Evolutionary conservation across 2,113 vertebrate genomes (phyloP).

Genomic region (Gopherus flavomarginatus): DNA sequence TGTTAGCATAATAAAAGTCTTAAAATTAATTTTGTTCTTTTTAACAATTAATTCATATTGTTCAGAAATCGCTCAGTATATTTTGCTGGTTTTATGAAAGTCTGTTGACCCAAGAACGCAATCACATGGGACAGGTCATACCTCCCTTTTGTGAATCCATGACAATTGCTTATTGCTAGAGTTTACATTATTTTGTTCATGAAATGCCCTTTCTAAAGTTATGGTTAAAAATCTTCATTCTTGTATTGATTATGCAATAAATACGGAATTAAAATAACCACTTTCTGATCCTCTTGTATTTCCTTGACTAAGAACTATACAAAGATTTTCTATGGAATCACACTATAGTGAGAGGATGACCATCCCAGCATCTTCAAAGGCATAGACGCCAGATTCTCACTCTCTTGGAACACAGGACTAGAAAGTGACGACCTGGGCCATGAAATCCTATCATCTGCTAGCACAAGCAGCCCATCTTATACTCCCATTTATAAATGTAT

Average conservation of each 20-base stretch:
- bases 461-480: not conserved
- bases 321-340: not conserved
- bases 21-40: not conserved
- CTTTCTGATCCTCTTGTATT: not conserved
- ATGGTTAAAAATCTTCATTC: not conserved
- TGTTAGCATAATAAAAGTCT: conserved; percentile 20
- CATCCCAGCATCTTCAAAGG: not conserved
- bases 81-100: not conserved
- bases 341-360: fast-evolving
- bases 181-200: not conserved
- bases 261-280: not conserved
- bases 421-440: not conserved
- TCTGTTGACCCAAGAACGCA: not conserved
- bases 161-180: not conserved
- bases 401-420: not conserved
- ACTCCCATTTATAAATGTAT: not conserved
- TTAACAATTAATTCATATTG: not conserved
- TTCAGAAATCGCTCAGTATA: not conserved
- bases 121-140: not conserved
- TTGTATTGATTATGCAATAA: not conserved
- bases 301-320: not conserved
- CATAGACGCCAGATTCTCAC: fast-evolving
- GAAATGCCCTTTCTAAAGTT: not conserved
- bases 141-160: not conserved
- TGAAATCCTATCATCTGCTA: not conserved